phyloP scores from a whole-genome alignment of 1,140 invertebrate genomes.

The Drosophila sp. region DNA sequence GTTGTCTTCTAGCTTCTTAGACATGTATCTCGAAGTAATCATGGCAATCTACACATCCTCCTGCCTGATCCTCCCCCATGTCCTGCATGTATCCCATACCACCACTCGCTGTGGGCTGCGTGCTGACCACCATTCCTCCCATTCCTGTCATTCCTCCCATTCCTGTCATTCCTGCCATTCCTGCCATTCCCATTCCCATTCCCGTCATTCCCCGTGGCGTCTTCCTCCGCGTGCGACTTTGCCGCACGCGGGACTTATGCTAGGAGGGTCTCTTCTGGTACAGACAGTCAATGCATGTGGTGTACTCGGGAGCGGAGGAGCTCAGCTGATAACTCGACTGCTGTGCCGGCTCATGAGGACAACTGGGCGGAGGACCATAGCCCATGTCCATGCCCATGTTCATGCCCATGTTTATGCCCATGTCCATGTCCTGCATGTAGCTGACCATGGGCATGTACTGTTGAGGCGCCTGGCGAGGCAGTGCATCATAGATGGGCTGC shows the following conservation, averaged over 20 bases:
- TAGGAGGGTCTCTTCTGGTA: conserved; percentile 87
- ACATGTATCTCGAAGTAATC: conserved; percentile 84
- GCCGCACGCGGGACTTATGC: conserved; percentile 86
- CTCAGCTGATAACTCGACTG: conserved; percentile 85
- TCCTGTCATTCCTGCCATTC: conserved; percentile 50
- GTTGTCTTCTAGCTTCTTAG: conserved; percentile 35
- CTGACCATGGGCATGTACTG: conserved; percentile 51
- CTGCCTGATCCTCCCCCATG: conserved; percentile 45
- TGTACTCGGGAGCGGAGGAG: conserved; percentile 87
- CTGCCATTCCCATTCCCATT: conserved; percentile 47
- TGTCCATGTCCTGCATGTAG: conserved; percentile 50
- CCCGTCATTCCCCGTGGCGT: conserved; percentile 70
- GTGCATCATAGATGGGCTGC: conserved; percentile 69
- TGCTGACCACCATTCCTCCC: conserved; percentile 65
- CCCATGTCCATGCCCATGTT: conserved; percentile 35
- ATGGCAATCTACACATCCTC: conserved; percentile 83
- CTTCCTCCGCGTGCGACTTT: conserved; percentile 85
- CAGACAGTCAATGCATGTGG: conserved; percentile 89
- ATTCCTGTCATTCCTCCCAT: conserved; percentile 67
- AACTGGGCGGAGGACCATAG: conserved; percentile 39
- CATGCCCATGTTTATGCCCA: too few species aligned
- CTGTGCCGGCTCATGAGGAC: conserved; percentile 66
- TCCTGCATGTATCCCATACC: conserved; percentile 71
- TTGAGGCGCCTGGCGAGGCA: conserved; percentile 53
- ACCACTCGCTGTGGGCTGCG: conserved; percentile 64